phyloP scores from a whole-genome alignment of 2,113 vertebrate species.

The Antechinus flavipes region DNA sequence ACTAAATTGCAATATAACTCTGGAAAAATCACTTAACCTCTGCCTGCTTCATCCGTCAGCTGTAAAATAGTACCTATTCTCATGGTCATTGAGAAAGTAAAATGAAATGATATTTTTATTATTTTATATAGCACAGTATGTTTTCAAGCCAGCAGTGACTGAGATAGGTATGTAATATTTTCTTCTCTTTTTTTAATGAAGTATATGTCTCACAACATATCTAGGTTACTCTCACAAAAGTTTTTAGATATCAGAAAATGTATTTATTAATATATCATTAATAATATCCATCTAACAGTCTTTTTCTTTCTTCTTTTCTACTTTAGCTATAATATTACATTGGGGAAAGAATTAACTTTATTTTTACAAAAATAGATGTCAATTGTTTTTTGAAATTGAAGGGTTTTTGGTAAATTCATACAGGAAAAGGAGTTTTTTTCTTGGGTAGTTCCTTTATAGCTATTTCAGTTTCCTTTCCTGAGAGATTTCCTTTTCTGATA shows the following conservation, averaged over 20 bases:
- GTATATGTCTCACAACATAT: not conserved
- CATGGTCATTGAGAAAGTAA: not conserved
- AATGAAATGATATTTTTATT: not conserved
- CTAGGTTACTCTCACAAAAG: not conserved
- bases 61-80: not conserved
- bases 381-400: not conserved
- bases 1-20: not conserved
- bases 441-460: not conserved
- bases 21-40: not conserved
- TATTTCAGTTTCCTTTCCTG: not conserved
- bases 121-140: not conserved
- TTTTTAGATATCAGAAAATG: not conserved
- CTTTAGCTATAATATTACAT: not conserved
- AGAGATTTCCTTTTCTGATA: not conserved
- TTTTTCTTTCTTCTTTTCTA: not conserved
- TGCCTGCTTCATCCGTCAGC: not conserved
- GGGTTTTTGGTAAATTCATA: not conserved
- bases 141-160: not conserved
- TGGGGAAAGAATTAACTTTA: not conserved
- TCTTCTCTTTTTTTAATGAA: not conserved
- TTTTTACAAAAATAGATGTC: not conserved
- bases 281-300: not conserved
- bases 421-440: not conserved
- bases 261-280: no score
- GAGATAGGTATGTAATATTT: not conserved